These are phyloP conservation scores for Dermolepida albohirtum DNA, from an alignment of 2,888 invertebrate genomes.

Conservation along the genomic window DNA sequence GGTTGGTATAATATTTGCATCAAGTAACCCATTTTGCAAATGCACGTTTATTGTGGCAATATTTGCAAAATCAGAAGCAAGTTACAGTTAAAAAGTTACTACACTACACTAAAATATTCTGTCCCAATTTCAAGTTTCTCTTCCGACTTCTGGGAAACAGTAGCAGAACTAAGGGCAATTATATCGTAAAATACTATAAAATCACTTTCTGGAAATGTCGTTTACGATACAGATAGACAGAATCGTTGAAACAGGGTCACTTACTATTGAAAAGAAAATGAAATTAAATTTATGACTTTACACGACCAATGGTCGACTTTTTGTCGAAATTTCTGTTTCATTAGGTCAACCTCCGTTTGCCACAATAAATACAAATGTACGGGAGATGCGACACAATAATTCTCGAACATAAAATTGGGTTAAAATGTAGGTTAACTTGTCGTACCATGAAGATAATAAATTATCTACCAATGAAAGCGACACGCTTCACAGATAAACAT, in stretches of 20 bases:
- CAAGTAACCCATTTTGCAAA: conserved; percentile 6
- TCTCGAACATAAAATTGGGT: conserved; percentile 16
- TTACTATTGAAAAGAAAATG: conserved; percentile 50
- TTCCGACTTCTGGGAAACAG: conserved; percentile 48
- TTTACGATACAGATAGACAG: conserved; percentile 35
- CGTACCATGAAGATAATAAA: conserved; percentile 34
- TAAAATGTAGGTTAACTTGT: conserved; percentile 38
- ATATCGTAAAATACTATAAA: conserved; percentile 53
- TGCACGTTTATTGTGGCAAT: conserved; percentile 10
- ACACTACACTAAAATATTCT: conserved; percentile 21
- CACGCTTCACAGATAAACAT: conserved; percentile 31
- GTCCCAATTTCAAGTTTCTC: conserved; percentile 39
- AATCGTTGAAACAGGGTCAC: conserved; percentile 48
- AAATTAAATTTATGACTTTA: conserved; percentile 53
- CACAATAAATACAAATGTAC: conserved; percentile 45
- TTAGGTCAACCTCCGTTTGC: conserved; percentile 46
- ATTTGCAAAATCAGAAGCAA: conserved; percentile 9
- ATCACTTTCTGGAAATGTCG: conserved; percentile 47
- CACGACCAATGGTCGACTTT: conserved; percentile 37
- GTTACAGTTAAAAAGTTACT: conserved; percentile 3
- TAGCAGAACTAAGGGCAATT: conserved; percentile 52
- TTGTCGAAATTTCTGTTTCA: conserved; percentile 49
- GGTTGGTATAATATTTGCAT: not conserved
- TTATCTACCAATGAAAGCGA: conserved; percentile 31
- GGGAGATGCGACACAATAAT: conserved; percentile 14